A percentile compares a stretch with the other conserved stretches of the same genome.
Evolutionary conservation across 2,888 invertebrate genomes (phyloP).

Genomic region (Caradrina kadenii): DNA sequence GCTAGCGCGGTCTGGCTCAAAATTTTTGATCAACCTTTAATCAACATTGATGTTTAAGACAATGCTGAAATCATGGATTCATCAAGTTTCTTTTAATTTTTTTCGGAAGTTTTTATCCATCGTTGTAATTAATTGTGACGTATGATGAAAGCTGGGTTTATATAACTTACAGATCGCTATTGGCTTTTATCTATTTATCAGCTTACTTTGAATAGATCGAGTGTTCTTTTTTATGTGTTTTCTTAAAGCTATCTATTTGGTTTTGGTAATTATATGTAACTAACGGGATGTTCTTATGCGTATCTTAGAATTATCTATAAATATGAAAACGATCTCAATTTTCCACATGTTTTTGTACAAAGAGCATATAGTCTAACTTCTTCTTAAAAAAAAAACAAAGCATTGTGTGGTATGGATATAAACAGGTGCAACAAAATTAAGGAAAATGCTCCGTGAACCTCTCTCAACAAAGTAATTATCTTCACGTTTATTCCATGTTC

Average conservation of each 20-base stretch:
- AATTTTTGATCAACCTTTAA: slow-evolving; percentile 48
- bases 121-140: not conserved
- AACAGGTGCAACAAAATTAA: slow-evolving; percentile 17
- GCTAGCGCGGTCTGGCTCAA: slow-evolving; percentile 22
- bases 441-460: not conserved
- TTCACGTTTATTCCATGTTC: slow-evolving; percentile 9
- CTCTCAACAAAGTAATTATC: slow-evolving; percentile 30
- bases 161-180: not conserved
- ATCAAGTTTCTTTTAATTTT: slow-evolving; percentile 18
- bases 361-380: not conserved
- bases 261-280: too few relatives aligned
- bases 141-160: not conserved
- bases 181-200: too few relatives aligned
- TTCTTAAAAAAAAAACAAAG: slow-evolving; percentile 13
- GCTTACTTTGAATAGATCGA: too few relatives aligned
- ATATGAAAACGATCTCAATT: too few relatives aligned
- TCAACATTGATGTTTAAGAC: slow-evolving; percentile 27
- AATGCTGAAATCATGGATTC: slow-evolving; percentile 51
- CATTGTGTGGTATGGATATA: not conserved
- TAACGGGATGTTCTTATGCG: too few relatives aligned
- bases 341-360: not conserved
- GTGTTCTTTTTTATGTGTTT: too few relatives aligned
- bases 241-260: too few relatives aligned
- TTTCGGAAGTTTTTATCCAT: slow-evolving; percentile 18
- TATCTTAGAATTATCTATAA: too few relatives aligned